Conservation (phyloP, 2,797 vertebrate species). For the Cynodonichthys magdalenae region DNA sequence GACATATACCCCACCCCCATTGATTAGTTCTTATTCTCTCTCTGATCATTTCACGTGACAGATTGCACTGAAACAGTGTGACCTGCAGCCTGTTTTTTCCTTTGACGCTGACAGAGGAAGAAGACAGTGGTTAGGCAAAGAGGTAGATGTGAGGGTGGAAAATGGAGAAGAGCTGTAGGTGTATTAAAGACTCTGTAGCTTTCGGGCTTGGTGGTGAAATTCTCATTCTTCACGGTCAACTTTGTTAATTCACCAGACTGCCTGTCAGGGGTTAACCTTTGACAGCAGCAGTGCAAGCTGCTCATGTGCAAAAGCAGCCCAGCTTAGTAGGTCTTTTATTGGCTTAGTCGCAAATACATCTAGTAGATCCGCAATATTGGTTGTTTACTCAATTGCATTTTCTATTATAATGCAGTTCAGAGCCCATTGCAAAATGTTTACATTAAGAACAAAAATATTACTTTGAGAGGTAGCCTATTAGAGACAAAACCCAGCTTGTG, state of each 20-base stretch:
- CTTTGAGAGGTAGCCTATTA: background rate
- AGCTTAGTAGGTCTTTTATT: slow-evolving; percentile 43
- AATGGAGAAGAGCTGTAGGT: slow-evolving; percentile 17
- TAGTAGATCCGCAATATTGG: slow-evolving; percentile 39
- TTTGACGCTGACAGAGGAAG: slow-evolving; percentile 72
- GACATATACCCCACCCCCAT: slow-evolving; percentile 29
- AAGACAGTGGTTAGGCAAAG: slow-evolving; percentile 54
- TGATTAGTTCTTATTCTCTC: slow-evolving; percentile 55
- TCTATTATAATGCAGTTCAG: slow-evolving; percentile 30
- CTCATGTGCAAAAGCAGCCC: slow-evolving; percentile 55
- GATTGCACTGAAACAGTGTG: slow-evolving; percentile 77
- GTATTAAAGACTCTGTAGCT: slow-evolving; percentile 24
- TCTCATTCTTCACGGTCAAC: slow-evolving; percentile 52
- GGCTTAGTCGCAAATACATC: slow-evolving; percentile 42
- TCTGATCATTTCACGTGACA: slow-evolving; percentile 73
- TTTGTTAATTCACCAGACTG: slow-evolving; percentile 49
- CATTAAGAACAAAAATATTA: background rate
- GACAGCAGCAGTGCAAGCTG: slow-evolving; percentile 34
- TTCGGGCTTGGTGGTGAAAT: slow-evolving; percentile 46
- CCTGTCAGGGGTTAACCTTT: slow-evolving; percentile 58
- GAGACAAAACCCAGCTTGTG: slow-evolving; percentile 1
- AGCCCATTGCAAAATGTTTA: slow-evolving; percentile 25
- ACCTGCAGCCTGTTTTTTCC: slow-evolving; percentile 60
- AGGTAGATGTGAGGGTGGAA: slow-evolving; percentile 27
- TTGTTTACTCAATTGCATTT: slow-evolving; percentile 48